Conservation (phyloP, 2,113 vertebrate genomes). For the Panthera leo region DNA sequence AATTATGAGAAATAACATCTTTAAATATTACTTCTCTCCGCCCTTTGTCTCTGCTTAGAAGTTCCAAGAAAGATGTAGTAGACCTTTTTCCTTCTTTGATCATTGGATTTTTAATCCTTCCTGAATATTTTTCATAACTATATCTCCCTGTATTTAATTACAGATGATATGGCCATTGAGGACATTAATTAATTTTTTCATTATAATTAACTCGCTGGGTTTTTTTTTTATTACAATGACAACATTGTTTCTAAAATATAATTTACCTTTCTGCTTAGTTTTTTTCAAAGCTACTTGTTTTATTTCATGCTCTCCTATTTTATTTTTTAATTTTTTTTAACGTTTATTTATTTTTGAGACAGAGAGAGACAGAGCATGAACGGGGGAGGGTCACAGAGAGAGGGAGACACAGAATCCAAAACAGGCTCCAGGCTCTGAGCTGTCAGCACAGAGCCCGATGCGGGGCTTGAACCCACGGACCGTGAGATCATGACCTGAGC, state of each 20-base stretch:
- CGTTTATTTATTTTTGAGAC: no score
- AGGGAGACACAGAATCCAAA: no score
- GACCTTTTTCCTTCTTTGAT: neutral
- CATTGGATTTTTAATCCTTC: neutral
- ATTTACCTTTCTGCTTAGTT: neutral
- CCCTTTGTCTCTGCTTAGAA: neutral
- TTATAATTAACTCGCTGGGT: neutral
- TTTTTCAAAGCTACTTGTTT: neutral
- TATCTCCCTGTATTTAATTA: neutral
- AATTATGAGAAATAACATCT: neutral
- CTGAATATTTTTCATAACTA: neutral
- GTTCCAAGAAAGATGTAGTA: neutral
- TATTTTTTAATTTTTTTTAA: no score
- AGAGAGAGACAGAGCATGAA: no score
- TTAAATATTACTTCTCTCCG: neutral
- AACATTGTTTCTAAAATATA: neutral
- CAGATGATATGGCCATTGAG: neutral
- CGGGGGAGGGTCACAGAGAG: no score
- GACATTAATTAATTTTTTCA: neutral
- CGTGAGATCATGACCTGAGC: no score
- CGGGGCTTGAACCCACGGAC: no score
- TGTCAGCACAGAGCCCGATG: no score
- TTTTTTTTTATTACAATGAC: neutral
- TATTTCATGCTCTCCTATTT: neutral
- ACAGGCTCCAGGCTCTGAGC: no score